Evolutionary conservation across 1,140 invertebrate species (phyloP).

Genomic region (Drosophila sulfurigaster): DNA sequence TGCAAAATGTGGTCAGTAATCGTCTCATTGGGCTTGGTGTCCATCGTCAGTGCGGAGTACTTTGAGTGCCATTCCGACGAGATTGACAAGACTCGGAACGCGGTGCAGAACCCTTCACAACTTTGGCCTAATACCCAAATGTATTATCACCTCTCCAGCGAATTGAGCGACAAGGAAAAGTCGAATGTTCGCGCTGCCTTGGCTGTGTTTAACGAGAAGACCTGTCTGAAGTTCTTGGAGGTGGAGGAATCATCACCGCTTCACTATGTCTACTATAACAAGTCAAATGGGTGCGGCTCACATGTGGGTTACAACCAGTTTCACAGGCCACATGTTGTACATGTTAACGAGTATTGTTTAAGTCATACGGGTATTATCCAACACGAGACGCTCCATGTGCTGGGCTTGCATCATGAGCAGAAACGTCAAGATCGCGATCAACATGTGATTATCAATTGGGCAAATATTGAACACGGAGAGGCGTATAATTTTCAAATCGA

Average conservation of each 20-base stretch:
- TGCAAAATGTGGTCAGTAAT: slow-evolving; percentile 45
- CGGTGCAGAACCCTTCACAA: slow-evolving; percentile 86
- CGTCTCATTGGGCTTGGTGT: slow-evolving; percentile 11
- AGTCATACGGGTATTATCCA: slow-evolving; percentile 84
- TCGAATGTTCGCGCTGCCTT: slow-evolving; percentile 69
- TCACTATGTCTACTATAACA: slow-evolving; percentile 66
- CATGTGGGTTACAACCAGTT: slow-evolving; percentile 71
- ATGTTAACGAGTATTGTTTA: slow-evolving; percentile 61
- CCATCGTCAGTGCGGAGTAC: slow-evolving; percentile 38
- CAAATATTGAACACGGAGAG: slow-evolving; percentile 58
- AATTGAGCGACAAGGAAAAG: slow-evolving; percentile 86
- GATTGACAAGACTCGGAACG: slow-evolving; percentile 86
- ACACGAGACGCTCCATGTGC: slow-evolving; percentile 87
- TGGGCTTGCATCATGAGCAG: slow-evolving; percentile 87
- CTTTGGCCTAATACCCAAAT: slow-evolving; percentile 89
- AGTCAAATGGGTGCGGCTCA: slow-evolving; percentile 68
- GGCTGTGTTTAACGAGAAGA: slow-evolving; percentile 20
- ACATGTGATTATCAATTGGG: slow-evolving; percentile 85
- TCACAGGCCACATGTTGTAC: slow-evolving; percentile 65
- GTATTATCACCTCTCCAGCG: slow-evolving; percentile 88
- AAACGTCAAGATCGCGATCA: slow-evolving; percentile 86
- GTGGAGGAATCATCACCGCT: slow-evolving; percentile 27
- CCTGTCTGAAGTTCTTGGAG: slow-evolving; percentile 77
- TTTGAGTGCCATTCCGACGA: slow-evolving; percentile 78
- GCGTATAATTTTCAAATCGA: slow-evolving; percentile 64